Evolutionary conservation across 2,113 vertebrate species (phyloP).

Genomic region (Protobothrops mucrosquamatus): DNA sequence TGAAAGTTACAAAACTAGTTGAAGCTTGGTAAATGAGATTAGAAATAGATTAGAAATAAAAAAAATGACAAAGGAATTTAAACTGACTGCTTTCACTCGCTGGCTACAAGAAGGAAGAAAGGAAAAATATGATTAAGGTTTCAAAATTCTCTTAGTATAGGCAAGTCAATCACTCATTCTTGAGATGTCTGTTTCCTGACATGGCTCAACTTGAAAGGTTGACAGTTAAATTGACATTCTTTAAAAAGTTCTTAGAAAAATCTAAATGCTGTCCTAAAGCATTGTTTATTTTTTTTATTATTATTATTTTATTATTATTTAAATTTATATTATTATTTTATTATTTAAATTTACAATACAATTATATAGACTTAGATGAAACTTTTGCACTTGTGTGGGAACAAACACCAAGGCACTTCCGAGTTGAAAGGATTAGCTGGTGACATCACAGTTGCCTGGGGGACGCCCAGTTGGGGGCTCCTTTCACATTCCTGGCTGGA

Average conservation of each 20-base stretch:
- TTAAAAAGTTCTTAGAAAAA: background rate
- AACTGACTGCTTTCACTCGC: background rate
- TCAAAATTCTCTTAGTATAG: background rate
- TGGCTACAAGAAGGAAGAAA: background rate
- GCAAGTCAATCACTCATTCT: background rate
- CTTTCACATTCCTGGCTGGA: background rate
- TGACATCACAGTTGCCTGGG: background rate
- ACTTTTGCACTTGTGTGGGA: background rate
- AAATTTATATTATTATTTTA: too few species aligned
- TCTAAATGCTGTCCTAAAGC: background rate
- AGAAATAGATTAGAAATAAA: background rate
- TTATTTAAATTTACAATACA: too few species aligned
- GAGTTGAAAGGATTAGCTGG: background rate
- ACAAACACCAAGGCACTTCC: background rate
- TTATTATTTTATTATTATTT: too few species aligned
- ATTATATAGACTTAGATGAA: background rate
- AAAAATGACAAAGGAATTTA: background rate
- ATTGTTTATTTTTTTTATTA: too few species aligned
- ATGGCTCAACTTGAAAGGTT: background rate
- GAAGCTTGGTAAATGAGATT: background rate
- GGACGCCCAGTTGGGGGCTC: background rate
- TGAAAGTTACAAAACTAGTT: background rate
- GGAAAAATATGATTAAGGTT: background rate
- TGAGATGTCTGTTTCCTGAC: background rate
- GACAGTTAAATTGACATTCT: background rate